Base-by-base conservation (phyloP, 2,113 vertebrate genomes). In the Alexandromys fortis region DNA sequence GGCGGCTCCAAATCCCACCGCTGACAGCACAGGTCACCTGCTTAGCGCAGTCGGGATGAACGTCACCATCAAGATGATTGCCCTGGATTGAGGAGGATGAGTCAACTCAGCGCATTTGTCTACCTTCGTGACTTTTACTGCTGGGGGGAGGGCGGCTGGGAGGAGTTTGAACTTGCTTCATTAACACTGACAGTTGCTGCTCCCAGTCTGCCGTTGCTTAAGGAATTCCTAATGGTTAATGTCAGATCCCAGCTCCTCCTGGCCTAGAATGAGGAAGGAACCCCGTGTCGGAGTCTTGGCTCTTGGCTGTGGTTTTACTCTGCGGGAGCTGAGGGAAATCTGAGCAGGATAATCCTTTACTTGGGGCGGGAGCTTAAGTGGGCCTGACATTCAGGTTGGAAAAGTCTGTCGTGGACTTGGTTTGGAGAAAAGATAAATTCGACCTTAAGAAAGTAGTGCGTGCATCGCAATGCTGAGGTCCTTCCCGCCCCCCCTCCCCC, bases 191-290 rank as follows among this genome's bases (percentile, higher is more conserved):
- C 77, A 92, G 82, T 76, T 94, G 70, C 52, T 26, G 89, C 92
- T 96, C 70, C 72, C 72, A 35, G 72, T 45, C 67, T 35, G 68
- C 86, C n/a, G 72, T 92, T 93, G 38, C 93, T 86, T 68, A 92
- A 86, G 72, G 92, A 94, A 96, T 89, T 75, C 89, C 77, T 95
- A 78, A 82, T 79, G 86, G 78, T 72, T 95, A 65, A 89, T 96
- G 93, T 95, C 95, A 96, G 90, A 42, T 75, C 77, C 86, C 86
- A 90, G 38, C 26, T 45, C 90, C 86, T 49, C 67, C 47, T 45
- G 73, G 61, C 76, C 77, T 97, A 21, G 52, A 61, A 70, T 75
- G 82, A 89, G 93, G 92, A 78, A 75, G 81, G 76, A 96, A 52
- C 49, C 49, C 38, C n/a, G 72, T 68, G 30, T 96, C 49, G 14